Evolutionary conservation across 2,113 vertebrate species (phyloP).

Genomic region (Cephalopterus ornatus): DNA sequence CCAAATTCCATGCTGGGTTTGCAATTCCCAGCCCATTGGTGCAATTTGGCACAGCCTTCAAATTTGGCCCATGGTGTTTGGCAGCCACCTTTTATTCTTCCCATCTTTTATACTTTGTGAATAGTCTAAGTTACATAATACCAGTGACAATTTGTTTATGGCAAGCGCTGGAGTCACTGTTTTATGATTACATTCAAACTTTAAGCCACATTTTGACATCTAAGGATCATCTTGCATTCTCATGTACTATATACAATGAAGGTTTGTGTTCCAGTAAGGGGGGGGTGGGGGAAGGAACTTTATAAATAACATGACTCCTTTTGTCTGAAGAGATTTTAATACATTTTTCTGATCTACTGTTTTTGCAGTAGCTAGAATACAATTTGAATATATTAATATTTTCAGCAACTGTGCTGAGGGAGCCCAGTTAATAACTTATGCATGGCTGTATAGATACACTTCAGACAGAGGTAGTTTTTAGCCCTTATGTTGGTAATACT

Average conservation of each 20-base stretch:
- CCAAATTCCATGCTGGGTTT: not conserved
- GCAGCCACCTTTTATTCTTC: slow-evolving; percentile 49
- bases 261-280: slow-evolving; percentile 38
- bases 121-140: slow-evolving; percentile 58
- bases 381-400: slow-evolving; percentile 84
- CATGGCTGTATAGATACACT: slow-evolving; percentile 75
- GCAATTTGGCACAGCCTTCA: not conserved
- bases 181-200: slow-evolving; percentile 60
- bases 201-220: slow-evolving; percentile 48
- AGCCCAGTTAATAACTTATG: slow-evolving; percentile 78
- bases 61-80: slow-evolving; percentile 26
- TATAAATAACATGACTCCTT: slow-evolving; percentile 60
- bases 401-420: slow-evolving; percentile 74
- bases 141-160: slow-evolving; percentile 56
- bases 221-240: slow-evolving; percentile 48
- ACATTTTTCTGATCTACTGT: slow-evolving; percentile 72
- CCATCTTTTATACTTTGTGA: slow-evolving; percentile 28
- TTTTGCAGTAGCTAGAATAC: slow-evolving; percentile 77
- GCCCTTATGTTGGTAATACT: slow-evolving; percentile 79
- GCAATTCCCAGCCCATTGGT: not conserved
- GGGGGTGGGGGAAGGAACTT: slow-evolving; percentile 12
- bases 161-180: slow-evolving; percentile 41
- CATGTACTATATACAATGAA: slow-evolving; percentile 25
- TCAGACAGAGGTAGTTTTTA: slow-evolving; percentile 83
- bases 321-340: slow-evolving; percentile 74